Evolutionary conservation across 2,113 vertebrate genomes (phyloP).

Genomic region (Pampusana beccarii): DNA sequence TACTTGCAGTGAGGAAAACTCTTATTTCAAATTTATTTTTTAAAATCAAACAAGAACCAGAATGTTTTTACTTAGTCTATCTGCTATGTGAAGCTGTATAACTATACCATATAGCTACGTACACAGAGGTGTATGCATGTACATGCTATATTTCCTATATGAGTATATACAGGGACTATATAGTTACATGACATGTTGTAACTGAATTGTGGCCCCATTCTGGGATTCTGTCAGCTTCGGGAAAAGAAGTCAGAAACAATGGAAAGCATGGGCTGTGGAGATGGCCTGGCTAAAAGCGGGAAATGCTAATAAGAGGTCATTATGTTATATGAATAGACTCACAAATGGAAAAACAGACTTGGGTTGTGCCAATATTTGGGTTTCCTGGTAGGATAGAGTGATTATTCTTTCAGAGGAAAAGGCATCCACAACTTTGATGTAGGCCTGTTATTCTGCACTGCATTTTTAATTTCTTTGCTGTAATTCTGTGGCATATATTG

Average conservation of each 20-base stretch:
- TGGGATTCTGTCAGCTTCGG: neutral
- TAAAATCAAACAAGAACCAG: neutral
- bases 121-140: too few species aligned
- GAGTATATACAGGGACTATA: neutral
- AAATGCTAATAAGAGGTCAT: neutral
- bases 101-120: neutral
- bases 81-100: neutral
- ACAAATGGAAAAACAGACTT: neutral
- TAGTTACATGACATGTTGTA: neutral
- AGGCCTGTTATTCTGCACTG: neutral
- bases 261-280: neutral
- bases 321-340: neutral
- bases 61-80: neutral
- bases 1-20: neutral
- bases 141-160: rapidly evolving
- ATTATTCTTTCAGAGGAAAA: neutral
- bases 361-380: neutral
- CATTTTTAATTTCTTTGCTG: neutral
- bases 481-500: neutral
- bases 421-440: neutral
- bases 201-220: neutral
- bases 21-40: neutral
- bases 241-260: neutral
- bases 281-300: neutral
- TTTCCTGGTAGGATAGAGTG: neutral